These are phyloP conservation scores for Molossus molossus DNA, from an alignment of 2,797 vertebrate species.

Conservation along the genomic window DNA sequence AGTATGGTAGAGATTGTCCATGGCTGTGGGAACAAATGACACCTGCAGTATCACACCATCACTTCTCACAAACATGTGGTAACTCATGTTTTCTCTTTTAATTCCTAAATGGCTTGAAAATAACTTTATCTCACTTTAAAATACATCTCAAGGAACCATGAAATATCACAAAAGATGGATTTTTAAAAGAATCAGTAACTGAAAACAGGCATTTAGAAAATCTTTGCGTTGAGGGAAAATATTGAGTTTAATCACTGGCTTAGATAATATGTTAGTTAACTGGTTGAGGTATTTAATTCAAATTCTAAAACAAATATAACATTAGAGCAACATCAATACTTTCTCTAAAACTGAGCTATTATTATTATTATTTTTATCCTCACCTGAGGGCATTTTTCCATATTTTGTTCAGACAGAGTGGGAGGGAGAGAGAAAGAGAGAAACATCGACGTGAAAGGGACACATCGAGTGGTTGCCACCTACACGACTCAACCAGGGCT, in stretches of 20 bases:
- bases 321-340: background rate
- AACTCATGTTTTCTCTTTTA: background rate
- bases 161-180: background rate
- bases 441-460: too few relatives aligned
- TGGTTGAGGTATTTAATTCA: background rate
- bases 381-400: too few relatives aligned
- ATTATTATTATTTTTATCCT: too few relatives aligned
- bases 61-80: background rate
- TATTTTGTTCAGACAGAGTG: too few relatives aligned
- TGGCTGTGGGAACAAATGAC: background rate
- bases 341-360: background rate
- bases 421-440: too few relatives aligned
- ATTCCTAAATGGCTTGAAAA: background rate
- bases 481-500: too few relatives aligned
- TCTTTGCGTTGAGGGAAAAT: background rate
- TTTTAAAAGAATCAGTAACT: constrained; percentile 29
- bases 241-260: background rate
- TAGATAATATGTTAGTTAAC: background rate
- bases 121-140: background rate
- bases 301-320: background rate
- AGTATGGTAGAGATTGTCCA: background rate
- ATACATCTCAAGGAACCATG: background rate
- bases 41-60: background rate
- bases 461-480: too few relatives aligned
- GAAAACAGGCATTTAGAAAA: background rate